Evolutionary conservation across 2,797 vertebrate species (phyloP).

Genomic region (Bucorvus abyssinicus): DNA sequence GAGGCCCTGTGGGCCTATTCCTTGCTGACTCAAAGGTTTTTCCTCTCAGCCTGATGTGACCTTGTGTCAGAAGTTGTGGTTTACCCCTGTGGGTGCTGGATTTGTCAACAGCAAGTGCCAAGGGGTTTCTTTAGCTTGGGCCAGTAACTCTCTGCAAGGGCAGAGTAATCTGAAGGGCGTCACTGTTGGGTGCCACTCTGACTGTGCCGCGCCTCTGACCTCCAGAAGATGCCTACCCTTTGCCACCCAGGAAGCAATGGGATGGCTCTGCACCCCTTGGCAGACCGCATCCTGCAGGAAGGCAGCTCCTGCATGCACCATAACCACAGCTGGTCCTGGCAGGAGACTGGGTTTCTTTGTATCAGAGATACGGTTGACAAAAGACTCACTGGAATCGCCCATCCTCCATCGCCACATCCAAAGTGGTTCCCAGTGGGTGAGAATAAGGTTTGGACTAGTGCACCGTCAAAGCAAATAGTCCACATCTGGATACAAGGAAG

Average conservation of each 20-base stretch:
- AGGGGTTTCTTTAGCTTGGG: background rate
- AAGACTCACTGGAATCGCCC: background rate
- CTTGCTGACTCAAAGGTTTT: background rate
- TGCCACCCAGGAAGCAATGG: background rate
- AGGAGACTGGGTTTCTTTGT: background rate
- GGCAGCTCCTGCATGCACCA: background rate
- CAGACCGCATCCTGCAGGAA: background rate
- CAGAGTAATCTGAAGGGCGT: background rate
- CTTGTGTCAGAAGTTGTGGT: background rate
- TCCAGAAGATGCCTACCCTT: background rate
- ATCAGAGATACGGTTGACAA: background rate
- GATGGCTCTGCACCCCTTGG: background rate
- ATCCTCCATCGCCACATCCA: background rate
- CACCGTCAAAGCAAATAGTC: background rate
- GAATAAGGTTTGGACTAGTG: background rate
- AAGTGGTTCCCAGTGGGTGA: background rate
- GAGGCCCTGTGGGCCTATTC: background rate
- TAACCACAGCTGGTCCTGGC: background rate
- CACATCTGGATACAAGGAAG: background rate
- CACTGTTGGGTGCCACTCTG: background rate
- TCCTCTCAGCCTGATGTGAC: background rate
- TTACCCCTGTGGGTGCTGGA: background rate
- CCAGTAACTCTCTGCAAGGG: background rate
- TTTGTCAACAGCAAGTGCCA: background rate
- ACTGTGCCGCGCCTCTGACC: background rate